A percentile compares a stretch with the other conserved stretches of the same genome.
Evolutionary conservation across 2,113 vertebrate genomes (phyloP).

Genomic region (Chroicocephalus ridibundus): DNA sequence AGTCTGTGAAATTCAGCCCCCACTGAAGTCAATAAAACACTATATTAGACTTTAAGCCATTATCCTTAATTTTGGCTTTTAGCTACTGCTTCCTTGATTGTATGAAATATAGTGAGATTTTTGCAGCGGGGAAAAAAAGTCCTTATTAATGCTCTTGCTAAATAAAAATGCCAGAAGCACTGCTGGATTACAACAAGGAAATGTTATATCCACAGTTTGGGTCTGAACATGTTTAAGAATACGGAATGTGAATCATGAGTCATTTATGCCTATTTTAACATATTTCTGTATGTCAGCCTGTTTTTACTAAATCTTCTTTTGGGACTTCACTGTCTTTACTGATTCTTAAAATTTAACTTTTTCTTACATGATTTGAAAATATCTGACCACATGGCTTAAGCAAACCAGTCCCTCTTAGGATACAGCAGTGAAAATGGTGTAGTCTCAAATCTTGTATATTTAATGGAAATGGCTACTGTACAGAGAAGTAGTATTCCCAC

Average conservation of each 20-base stretch:
- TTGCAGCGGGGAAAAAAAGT: neutral
- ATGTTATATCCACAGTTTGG: neutral
- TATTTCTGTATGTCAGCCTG: neutral
- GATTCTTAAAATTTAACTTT: constrained; percentile 29
- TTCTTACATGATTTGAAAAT: neutral
- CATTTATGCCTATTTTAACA: neutral
- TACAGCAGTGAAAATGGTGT: neutral
- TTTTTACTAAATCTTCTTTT: constrained; percentile 3
- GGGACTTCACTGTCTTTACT: neutral
- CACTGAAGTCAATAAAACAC: neutral
- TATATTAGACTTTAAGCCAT: neutral
- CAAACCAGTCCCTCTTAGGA: neutral
- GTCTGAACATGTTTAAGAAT: neutral
- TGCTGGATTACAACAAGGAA: neutral
- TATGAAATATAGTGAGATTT: neutral
- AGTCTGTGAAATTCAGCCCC: neutral
- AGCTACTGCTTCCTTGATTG: neutral
- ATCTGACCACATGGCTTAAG: neutral
- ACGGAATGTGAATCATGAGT: neutral
- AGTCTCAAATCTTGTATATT: constrained; percentile 10
- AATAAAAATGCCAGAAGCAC: neutral
- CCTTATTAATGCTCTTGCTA: neutral
- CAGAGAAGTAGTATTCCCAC: constrained; percentile 14
- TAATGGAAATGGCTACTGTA: constrained; percentile 29
- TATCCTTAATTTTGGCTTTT: constrained; percentile 3